Evolutionary conservation across 2,113 vertebrate species (phyloP).

Genomic region (Sitta europaea): DNA sequence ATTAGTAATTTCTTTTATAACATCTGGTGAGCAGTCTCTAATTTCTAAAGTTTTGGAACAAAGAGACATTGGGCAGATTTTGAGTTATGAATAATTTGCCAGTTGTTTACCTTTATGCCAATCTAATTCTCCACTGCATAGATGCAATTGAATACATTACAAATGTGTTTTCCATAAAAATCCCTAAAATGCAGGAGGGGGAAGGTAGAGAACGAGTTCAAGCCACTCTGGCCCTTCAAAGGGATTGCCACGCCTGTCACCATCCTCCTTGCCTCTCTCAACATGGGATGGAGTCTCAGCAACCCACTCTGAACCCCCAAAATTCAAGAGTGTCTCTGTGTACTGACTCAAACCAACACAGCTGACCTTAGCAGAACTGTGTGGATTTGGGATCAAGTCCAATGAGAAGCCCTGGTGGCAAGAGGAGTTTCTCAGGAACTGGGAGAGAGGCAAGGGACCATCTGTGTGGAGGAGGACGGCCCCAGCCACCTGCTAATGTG

Average conservation of each 20-base stretch:
- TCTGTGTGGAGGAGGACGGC: neutral
- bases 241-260: neutral
- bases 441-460: neutral
- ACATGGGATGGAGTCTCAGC: neutral
- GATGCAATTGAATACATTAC: slow-evolving; percentile 58
- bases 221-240: neutral
- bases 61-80: slow-evolving; percentile 64
- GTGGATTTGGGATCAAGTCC: neutral
- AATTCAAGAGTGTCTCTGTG: neutral
- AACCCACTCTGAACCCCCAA: neutral
- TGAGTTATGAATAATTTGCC: slow-evolving; percentile 71
- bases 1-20: slow-evolving; percentile 72
- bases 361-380: neutral
- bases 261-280: rapidly evolving
- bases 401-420: neutral
- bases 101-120: slow-evolving; percentile 80
- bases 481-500: neutral
- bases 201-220: neutral
- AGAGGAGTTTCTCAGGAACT: neutral
- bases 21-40: slow-evolving; percentile 82
- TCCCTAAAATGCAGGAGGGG: neutral
- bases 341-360: neutral
- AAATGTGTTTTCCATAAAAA: slow-evolving; percentile 68
- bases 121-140: slow-evolving; percentile 58
- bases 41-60: slow-evolving; percentile 73